Base-by-base conservation (phyloP, 2,888 invertebrate species). In the Leptinotarsa haldemani region DNA sequence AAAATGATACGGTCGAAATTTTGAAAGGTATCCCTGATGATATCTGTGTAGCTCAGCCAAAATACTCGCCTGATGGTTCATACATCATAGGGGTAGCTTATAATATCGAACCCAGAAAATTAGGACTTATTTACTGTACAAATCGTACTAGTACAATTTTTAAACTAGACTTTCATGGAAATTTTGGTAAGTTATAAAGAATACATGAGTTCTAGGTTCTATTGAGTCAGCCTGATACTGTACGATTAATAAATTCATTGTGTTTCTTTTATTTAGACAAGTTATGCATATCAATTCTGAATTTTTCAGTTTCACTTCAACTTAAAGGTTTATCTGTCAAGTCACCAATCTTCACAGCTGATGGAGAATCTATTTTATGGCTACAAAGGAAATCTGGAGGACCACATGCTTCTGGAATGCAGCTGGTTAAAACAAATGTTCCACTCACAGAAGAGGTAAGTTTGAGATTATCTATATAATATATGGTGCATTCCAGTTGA, bases 71-170 rank as follows among this genome's bases (percentile, higher is more conserved):
- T 52, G 88, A 89, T 84, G 89, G 89, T 9, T 86, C 86, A 66
- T 88, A 88, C 65, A 87, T 95, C 67, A 89, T 93, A 53, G 95
- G 95, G 40, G 91, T 94, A 63, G 94, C 92, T 1, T 94, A 93
- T 90, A 89, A 90, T 75, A 91, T 92, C 71, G 90, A 91, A 77
- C 93, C 94, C 0, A 90, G 93, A 72, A 91, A 94, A 76, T 89
- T 96, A 3, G 96, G 96, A 0, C n/a, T n/a, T n/a, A n/a, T n/a
- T n/a, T n/a, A 87, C 85, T 96, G 96, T 84, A 91, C 93, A 16
- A 95, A 94, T 84, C 87, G 95, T 68, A 89, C 89, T 1, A 91
- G 92, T 65, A 90, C 89, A 81, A 88, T 95, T 77, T 93, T 93
- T 85, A 88, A 88, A 50, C 84, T 92, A n/a, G 87, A 89, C 5